Evolutionary conservation across 1,140 invertebrate species (phyloP).

Genomic region (Sitodiplosis mosellana): DNA sequence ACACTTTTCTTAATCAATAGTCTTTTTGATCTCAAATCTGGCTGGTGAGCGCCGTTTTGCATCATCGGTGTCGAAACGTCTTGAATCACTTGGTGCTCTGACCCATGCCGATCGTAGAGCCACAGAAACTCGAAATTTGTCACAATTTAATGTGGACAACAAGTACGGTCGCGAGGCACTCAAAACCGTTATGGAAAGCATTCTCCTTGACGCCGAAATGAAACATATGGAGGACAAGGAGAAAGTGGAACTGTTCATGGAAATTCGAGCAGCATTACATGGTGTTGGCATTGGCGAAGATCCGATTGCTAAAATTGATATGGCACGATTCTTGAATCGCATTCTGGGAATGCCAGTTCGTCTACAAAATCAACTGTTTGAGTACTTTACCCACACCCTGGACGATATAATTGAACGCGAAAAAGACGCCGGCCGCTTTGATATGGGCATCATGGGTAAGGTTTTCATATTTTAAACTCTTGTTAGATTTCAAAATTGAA

Average conservation of each 20-base stretch:
- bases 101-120: constrained; percentile 92
- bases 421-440: constrained; percentile 51
- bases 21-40: constrained; percentile 90
- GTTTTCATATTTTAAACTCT: no score
- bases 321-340: constrained; percentile 90
- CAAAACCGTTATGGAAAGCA: constrained; percentile 71
- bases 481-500: no score
- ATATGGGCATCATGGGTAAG: constrained; percentile 62
- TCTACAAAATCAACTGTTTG: constrained; percentile 83
- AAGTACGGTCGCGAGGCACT: constrained; percentile 79
- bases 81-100: constrained; percentile 82
- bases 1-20: no score
- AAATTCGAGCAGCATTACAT: constrained; percentile 62
- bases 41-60: constrained; percentile 91
- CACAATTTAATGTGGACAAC: constrained; percentile 92
- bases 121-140: constrained; percentile 70
- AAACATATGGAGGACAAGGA: constrained; percentile 69
- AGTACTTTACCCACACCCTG: constrained; percentile 87
- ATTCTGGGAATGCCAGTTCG: constrained; percentile 92
- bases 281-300: constrained; percentile 77
- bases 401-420: constrained; percentile 58
- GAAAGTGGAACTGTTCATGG: constrained; percentile 78
- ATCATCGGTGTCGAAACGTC: constrained; percentile 76
- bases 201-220: constrained; percentile 50
- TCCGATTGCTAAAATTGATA: constrained; percentile 25